These are phyloP conservation scores for Lydus trimaculatus DNA, from an alignment of 2,888 invertebrate species.

Conservation along the genomic window DNA sequence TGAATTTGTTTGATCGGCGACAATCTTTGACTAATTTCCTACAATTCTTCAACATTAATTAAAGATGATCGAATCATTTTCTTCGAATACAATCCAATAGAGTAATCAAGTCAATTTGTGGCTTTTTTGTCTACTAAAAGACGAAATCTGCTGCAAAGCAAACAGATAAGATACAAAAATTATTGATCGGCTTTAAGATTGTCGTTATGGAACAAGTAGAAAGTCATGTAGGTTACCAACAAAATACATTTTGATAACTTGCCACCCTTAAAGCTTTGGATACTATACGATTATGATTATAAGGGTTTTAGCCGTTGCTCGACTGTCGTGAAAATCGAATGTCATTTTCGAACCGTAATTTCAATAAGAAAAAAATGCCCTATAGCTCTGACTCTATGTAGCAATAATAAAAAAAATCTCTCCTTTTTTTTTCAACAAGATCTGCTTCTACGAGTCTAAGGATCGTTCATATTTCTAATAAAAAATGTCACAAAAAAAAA, in stretches of 20 bases:
- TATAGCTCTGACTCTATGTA: neutral
- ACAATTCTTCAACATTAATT: no score
- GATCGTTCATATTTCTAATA: neutral
- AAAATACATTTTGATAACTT: neutral
- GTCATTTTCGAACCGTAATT: neutral
- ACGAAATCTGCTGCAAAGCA: no score
- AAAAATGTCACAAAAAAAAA: neutral
- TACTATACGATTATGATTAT: slow-evolving; percentile 3
- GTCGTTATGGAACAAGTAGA: neutral
- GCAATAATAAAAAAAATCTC: neutral
- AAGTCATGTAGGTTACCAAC: neutral
- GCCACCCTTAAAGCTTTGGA: neutral
- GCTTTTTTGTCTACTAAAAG: no score
- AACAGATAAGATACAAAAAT: no score
- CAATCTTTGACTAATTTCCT: no score
- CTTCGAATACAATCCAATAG: no score
- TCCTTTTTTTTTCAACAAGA: no score
- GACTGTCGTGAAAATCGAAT: slow-evolving; percentile 4
- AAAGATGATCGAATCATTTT: no score
- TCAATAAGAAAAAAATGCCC: neutral
- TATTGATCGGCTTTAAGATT: neutral
- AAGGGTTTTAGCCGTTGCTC: neutral
- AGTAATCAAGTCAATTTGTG: no score
- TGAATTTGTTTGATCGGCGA: neutral
- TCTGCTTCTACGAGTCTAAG: neutral